Conservation (phyloP, 2,888 invertebrate genomes). For the Synanthedon tipuliformis region DNA sequence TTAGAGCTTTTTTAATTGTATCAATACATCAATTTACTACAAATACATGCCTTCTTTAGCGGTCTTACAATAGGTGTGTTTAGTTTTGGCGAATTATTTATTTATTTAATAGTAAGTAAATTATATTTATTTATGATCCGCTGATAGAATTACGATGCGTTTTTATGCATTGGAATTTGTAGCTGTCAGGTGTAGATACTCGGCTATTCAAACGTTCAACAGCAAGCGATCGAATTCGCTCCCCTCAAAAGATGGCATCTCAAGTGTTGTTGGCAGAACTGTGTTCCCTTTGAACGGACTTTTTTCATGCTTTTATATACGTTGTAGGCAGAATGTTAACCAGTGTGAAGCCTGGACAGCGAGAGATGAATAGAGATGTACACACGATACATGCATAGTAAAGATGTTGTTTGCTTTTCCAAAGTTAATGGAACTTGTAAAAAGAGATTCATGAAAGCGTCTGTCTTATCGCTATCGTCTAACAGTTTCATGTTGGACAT, state of each 20-base stretch:
- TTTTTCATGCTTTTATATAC: conserved; percentile 37
- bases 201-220: conserved; percentile 15
- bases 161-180: not conserved
- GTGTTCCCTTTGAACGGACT: conserved; percentile 34
- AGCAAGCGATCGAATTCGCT: conserved; percentile 42
- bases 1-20: too few species aligned
- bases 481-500: conserved; percentile 29
- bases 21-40: too few species aligned
- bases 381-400: conserved; percentile 63
- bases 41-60: too few species aligned
- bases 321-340: conserved; percentile 27
- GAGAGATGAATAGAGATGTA: conserved; percentile 57
- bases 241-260: conserved; percentile 41
- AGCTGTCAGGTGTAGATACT: not conserved
- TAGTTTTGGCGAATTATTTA: too few species aligned
- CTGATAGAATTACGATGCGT: not conserved
- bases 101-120: too few species aligned
- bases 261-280: conserved; percentile 24
- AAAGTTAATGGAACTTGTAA: conserved; percentile 56
- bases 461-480: conserved; percentile 43
- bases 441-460: conserved; percentile 19
- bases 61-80: too few species aligned
- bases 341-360: conserved; percentile 43
- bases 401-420: conserved; percentile 48
- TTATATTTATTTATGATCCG: not conserved